Base-by-base conservation (phyloP, 2,888 invertebrate genomes). In the Melanostoma mellinum region DNA sequence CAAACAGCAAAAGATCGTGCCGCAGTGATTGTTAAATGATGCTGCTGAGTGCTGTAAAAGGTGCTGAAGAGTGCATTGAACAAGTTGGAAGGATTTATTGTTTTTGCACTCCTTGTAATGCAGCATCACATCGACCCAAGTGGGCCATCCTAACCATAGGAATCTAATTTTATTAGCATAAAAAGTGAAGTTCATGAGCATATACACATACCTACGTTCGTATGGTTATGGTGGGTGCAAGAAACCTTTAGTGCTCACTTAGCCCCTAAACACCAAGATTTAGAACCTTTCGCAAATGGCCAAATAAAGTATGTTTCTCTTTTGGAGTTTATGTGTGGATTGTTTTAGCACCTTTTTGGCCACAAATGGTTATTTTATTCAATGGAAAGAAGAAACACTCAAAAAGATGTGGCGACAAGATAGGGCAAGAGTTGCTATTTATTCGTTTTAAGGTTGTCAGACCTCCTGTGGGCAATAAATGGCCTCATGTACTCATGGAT, bases 151-250 rank as follows among this genome's bases (percentile, higher is more conserved):
- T 46, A 48, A n/a, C 50, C 56, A 68, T 50, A 56, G 68, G 69
- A 40, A 74, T 69, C 82, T 82, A 73, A 82, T 78, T 82, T 82
- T 82, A 82, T 82, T 82, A 77, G 77, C 82, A 82, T 82, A 82
- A 77, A 74, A 73, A 82, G 69, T 48, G 46, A 36, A 69, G 65
- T 77, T 77, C 77, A 77, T 50, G 75, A 40, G 42, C 68, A 20
- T 35, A 55, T 10, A 8, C 46, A 44, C 38, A 40, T 60, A 20
- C 38, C 35, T 60, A 20, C 36, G 48, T 48, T 48, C 36, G 36
- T 50, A 36, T 48, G n/a, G 61, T 38, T 38, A 44, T 38, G 56
- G 75, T 81, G 80, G 75, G 68, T 55, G 72, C 38, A 60, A 52
- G 55, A 33, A 67, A 44, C 68, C 68, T 77, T 77, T 74, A 65